Base-by-base conservation (phyloP, 2,113 vertebrate species). In the Pao palembangensis region DNA sequence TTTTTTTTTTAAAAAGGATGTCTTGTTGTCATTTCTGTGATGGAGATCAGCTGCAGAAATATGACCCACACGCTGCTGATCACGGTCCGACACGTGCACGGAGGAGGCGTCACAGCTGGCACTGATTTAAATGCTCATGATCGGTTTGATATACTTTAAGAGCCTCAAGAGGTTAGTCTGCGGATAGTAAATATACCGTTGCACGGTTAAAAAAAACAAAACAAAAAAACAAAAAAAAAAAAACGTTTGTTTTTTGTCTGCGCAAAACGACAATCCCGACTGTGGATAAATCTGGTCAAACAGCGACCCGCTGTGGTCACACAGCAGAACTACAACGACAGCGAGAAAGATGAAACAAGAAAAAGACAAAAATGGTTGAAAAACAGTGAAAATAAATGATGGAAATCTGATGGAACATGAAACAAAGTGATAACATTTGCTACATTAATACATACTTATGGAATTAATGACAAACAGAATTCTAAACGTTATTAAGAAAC, bases 291-390 rank as follows among this genome's bases (percentile, higher is more conserved):
- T 28, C 55, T 42, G 58, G 54, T 43, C 67, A 74, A 82, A 83
- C 65, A 81, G 69, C 42, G 21, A 78, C 75, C 31, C 6, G 1
- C 44, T 8, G 23, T 85, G 88, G 87, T 14, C 5, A 1, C 10
- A 21, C 34, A 0, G 0, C 31, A 38, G 31, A 76, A 87, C 64
- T 70, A 46, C 81, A 34, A 2, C 12, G 1, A 8, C n/a, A 20
- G 18, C 46, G 16, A 7, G 6, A 28, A 0, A 13, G 42, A 48
- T 17, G 8, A 19, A 8, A 18, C 2, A 5, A 19, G 17, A 17
- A 10, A 49, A 19, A 49, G 17, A 3, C 17, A 49, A n/a, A 18
- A 18, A 19, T 4, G n/a, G 8, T 8, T 49, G 47, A 19, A 48
- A 48, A 48, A 6, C 3, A 8, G 14, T 43, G 10, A 11, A 11